Conservation (phyloP, 64 coral and sea anemone genomes). For the Astreopora myriophthalma region DNA sequence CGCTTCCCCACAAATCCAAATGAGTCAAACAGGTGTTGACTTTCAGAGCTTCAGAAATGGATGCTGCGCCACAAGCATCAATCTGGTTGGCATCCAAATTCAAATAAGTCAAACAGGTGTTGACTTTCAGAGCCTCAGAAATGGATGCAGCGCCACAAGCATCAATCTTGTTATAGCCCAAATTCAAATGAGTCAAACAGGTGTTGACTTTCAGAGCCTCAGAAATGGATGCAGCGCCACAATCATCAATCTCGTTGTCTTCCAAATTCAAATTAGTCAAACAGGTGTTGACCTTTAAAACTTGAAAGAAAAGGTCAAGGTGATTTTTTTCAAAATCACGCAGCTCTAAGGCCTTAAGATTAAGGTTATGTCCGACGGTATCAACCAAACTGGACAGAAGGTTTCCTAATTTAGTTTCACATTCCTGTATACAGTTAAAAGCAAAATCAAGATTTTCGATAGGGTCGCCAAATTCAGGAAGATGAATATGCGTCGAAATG, state of each 20-base stretch:
- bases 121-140: not conserved
- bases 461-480: too few species aligned
- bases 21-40: not conserved
- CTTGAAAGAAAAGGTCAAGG: not conserved
- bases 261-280: not conserved
- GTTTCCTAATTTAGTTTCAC: too few species aligned
- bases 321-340: too few species aligned
- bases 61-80: not conserved
- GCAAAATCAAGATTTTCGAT: too few species aligned
- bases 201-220: too few species aligned
- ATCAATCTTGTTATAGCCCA: not conserved
- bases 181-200: not conserved
- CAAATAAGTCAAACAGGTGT: not conserved
- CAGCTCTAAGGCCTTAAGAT: too few species aligned
- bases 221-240: not conserved
- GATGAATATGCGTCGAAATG: not conserved
- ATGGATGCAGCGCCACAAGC: not conserved
- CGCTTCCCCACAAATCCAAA: not conserved
- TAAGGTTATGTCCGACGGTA: too few species aligned
- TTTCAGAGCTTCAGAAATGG: not conserved
- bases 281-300: too few species aligned
- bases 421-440: too few species aligned
- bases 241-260: not conserved
- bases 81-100: not conserved
- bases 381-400: too few species aligned